Conservation (phyloP, 2,888 invertebrate genomes). For the Crepidodera aurea region DNA sequence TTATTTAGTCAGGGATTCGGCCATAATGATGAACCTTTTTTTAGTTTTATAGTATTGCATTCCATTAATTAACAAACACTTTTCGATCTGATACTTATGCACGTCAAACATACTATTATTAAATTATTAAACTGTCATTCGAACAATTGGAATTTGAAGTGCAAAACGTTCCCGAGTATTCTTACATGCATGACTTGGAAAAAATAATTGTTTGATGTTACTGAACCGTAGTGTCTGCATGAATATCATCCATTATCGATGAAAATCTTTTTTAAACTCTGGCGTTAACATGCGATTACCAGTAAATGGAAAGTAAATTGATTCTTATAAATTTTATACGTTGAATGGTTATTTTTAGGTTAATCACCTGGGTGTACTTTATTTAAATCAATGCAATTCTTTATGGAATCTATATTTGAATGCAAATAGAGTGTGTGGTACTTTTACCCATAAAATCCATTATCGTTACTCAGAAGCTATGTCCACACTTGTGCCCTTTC, state of each 20-base stretch:
- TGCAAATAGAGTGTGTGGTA: too few relatives aligned
- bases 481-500: too few relatives aligned
- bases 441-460: too few relatives aligned
- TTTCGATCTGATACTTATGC: conserved; percentile 14
- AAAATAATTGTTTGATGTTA: conserved; percentile 24
- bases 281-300: conserved; percentile 8
- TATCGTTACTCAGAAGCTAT: too few relatives aligned
- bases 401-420: too few relatives aligned
- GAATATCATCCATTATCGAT: conserved; percentile 15
- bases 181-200: conserved; percentile 22
- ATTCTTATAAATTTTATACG: not conserved
- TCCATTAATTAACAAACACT: conserved; percentile 8
- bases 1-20: conserved; percentile 3
- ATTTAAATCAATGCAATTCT: too few relatives aligned
- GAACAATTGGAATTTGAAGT: conserved; percentile 13
- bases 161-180: conserved; percentile 12
- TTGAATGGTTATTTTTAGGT: too few relatives aligned
- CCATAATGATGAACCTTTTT: not conserved
- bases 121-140: conserved; percentile 25
- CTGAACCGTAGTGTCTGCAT: conserved; percentile 23
- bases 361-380: too few relatives aligned
- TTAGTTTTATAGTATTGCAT: conserved; percentile 5
- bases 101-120: conserved; percentile 24
- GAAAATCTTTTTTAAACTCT: conserved; percentile 8
- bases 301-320: not conserved